Conservation (phyloP, 23 tunicate genomes). For the Trididemnum clinides region DNA sequence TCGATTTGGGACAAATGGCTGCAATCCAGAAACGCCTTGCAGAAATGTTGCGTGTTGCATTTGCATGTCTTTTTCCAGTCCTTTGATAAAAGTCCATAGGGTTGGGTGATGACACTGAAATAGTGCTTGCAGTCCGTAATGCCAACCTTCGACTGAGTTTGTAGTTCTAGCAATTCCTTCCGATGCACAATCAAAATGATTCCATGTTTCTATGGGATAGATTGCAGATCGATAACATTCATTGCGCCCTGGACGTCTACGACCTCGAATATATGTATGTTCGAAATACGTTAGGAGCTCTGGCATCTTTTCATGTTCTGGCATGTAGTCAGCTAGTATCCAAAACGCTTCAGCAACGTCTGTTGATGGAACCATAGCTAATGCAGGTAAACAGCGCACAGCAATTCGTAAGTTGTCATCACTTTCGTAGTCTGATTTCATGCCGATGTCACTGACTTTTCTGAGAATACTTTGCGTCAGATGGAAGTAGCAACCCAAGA, state of each 20-base stretch:
- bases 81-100: slow-evolving; percentile 29
- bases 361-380: slow-evolving; percentile 35
- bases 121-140: slow-evolving; percentile 20
- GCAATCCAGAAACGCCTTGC: slow-evolving; percentile 45
- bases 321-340: slow-evolving; percentile 23
- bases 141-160: slow-evolving; percentile 16
- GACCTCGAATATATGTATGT: slow-evolving; percentile 25
- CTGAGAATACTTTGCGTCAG: slow-evolving; percentile 31
- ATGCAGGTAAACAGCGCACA: slow-evolving; percentile 31
- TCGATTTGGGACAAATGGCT: slow-evolving; percentile 40
- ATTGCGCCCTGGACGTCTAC: slow-evolving; percentile 23
- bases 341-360: slow-evolving; percentile 43
- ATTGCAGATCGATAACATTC: slow-evolving; percentile 44
- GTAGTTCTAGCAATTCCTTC: slow-evolving; percentile 23
- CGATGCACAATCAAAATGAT: slow-evolving; percentile 33
- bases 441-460: slow-evolving; percentile 35
- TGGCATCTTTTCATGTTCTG: slow-evolving; percentile 12
- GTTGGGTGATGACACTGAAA: slow-evolving; percentile 44
- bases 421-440: slow-evolving; percentile 42
- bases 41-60: slow-evolving; percentile 39
- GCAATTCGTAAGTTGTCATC: slow-evolving; percentile 43
- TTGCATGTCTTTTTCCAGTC: slow-evolving; percentile 30
- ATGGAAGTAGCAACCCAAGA: slow-evolving; percentile 41
- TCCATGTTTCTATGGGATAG: slow-evolving; percentile 40
- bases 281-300: slow-evolving; percentile 17